A percentile compares a stretch with the other conserved stretches of the same genome.
Conservation (phyloP, 2,797 vertebrate species). For the Myotis vivesi region DNA sequence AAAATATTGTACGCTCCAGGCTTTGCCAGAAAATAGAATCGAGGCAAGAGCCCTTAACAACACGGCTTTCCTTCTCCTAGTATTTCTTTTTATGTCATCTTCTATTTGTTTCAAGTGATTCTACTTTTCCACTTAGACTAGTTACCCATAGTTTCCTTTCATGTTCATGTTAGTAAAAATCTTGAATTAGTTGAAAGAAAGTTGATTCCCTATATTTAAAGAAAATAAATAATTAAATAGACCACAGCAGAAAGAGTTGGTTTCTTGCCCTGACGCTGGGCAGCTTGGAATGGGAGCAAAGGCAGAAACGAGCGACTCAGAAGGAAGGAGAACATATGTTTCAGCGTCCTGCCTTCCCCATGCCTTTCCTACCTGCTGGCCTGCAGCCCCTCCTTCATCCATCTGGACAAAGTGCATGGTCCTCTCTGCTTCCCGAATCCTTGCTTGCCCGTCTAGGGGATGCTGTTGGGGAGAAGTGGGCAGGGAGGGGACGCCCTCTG, state of each 20-base stretch:
- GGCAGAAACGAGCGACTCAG: background rate
- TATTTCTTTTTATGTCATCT: background rate
- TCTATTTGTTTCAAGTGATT: background rate
- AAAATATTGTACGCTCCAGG: background rate
- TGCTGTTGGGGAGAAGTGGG: slow-evolving; percentile 13
- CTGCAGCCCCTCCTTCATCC: background rate
- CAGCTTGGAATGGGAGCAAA: background rate
- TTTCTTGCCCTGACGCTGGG: background rate
- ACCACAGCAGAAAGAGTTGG: background rate
- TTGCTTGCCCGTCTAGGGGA: background rate
- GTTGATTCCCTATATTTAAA: background rate
- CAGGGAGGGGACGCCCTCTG: slow-evolving; percentile 34
- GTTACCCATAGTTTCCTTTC: background rate
- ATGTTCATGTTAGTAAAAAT: background rate
- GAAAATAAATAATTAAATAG: background rate
- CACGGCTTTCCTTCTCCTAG: background rate
- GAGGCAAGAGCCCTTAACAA: background rate
- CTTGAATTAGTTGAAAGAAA: background rate
- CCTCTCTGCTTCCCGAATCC: slow-evolving; percentile 50
- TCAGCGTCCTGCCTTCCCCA: background rate
- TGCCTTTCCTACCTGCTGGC: background rate
- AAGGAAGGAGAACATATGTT: background rate
- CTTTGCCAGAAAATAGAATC: background rate
- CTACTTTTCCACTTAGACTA: background rate
- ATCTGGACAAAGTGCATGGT: background rate